Percentiles rank a stretch among this genome's conserved stretches.
Conservation (phyloP, 2,797 vertebrate genomes). For the Amniataba percoides region DNA sequence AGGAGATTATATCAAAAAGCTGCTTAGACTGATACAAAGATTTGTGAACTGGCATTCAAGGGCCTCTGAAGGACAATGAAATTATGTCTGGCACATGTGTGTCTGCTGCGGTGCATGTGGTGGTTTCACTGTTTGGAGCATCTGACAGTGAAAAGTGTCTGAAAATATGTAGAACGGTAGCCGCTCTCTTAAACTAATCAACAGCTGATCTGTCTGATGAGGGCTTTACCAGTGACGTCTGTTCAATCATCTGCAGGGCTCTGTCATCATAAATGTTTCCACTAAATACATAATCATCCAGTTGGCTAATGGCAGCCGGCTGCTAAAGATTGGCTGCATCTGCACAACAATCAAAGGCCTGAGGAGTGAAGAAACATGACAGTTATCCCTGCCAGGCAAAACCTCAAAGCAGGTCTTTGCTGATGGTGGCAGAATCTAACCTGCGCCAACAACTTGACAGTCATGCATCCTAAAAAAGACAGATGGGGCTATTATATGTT, state of each 20-base stretch:
- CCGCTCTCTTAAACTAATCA: not conserved
- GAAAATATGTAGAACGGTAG: slow-evolving; percentile 1
- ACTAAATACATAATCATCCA: slow-evolving; percentile 65
- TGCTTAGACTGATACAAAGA: slow-evolving; percentile 75
- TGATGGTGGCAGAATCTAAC: slow-evolving; percentile 77
- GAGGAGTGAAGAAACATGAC: slow-evolving; percentile 83
- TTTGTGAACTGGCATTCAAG: slow-evolving; percentile 76
- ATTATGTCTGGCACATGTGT: not conserved
- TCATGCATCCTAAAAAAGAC: slow-evolving; percentile 83
- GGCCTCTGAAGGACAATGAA: slow-evolving; percentile 56
- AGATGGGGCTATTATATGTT: not conserved
- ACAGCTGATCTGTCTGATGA: slow-evolving; percentile 45
- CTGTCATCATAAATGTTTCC: slow-evolving; percentile 64
- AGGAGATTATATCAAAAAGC: slow-evolving; percentile 80
- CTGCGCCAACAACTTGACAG: slow-evolving; percentile 71
- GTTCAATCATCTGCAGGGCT: slow-evolving; percentile 39
- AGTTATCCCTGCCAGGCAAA: slow-evolving; percentile 82
- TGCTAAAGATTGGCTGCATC: slow-evolving; percentile 71
- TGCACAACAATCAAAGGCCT: slow-evolving; percentile 73
- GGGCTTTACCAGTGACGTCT: slow-evolving; percentile 49
- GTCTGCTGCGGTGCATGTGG: not conserved
- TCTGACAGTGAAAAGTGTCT: slow-evolving; percentile 1
- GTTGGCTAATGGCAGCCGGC: slow-evolving; percentile 54
- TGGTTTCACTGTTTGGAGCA: not conserved
- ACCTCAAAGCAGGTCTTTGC: slow-evolving; percentile 80